Conservation (phyloP, 2,888 invertebrate genomes). For the Atherix ibis region DNA sequence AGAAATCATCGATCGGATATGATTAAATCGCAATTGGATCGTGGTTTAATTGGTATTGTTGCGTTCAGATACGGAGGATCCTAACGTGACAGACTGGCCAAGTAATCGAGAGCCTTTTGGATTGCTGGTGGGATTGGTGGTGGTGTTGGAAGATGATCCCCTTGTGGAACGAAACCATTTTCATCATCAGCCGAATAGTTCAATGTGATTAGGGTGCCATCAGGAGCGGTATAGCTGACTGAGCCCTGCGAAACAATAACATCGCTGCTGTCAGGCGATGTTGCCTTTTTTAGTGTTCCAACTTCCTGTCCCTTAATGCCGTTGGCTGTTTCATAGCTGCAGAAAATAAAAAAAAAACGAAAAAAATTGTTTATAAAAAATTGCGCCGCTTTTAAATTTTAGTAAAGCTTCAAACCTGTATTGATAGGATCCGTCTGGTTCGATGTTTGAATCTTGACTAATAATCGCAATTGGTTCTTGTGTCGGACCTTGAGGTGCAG, state of each 20-base stretch:
- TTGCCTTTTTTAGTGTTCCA: slow-evolving; percentile 58
- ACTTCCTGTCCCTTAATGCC: slow-evolving; percentile 66
- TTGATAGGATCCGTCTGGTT: slow-evolving; percentile 55
- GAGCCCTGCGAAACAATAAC: slow-evolving; percentile 51
- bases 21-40: too few species aligned
- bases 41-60: too few species aligned
- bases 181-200: slow-evolving; percentile 58
- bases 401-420: slow-evolving; percentile 45
- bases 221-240: slow-evolving; percentile 52
- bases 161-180: slow-evolving; percentile 41
- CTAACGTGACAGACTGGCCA: slow-evolving; percentile 49
- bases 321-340: slow-evolving; percentile 64
- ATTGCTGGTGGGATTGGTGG: slow-evolving; percentile 64
- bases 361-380: not conserved
- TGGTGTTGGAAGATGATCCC: slow-evolving; percentile 58
- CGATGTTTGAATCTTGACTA: slow-evolving; percentile 53
- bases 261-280: slow-evolving; percentile 47
- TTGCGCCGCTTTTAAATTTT: not conserved
- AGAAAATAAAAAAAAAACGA: too few species aligned
- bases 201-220: slow-evolving; percentile 51
- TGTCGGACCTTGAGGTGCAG: slow-evolving; percentile 39
- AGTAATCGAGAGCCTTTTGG: slow-evolving; percentile 55
- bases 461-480: slow-evolving; percentile 47
- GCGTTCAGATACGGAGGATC: too few species aligned
- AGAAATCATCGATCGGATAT: too few species aligned